These are phyloP conservation scores for Drosophila buzzatii DNA, from an alignment of 2,888 invertebrate genomes.

Conservation along the genomic window DNA sequence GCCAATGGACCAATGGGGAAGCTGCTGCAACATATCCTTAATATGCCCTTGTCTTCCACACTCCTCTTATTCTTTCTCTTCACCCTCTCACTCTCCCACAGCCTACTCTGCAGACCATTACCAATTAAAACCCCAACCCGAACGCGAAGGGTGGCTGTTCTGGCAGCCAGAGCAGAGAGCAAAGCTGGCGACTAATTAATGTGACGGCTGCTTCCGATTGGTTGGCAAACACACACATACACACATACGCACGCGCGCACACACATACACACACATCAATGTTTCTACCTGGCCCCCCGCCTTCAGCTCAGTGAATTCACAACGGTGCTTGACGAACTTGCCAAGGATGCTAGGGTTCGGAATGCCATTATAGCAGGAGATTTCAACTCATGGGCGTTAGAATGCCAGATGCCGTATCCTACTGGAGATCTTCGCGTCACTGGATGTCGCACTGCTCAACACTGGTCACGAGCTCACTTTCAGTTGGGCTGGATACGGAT, in stretches of 20 bases:
- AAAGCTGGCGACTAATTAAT: conserved; percentile 43
- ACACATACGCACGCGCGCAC: background rate
- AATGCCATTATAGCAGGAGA: too few species aligned
- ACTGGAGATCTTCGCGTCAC: too few species aligned
- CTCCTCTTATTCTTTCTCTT: background rate
- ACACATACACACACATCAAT: too few species aligned
- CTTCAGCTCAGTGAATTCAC: too few species aligned
- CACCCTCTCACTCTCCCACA: background rate
- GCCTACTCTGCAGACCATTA: background rate
- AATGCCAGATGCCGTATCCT: too few species aligned
- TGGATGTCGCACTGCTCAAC: too few species aligned
- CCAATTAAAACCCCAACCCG: conserved; percentile 6
- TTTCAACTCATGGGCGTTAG: too few species aligned
- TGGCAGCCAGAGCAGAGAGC: background rate
- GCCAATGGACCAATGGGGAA: background rate
- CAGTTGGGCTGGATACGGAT: too few species aligned
- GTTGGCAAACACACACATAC: conserved; percentile 7
- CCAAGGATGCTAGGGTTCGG: too few species aligned
- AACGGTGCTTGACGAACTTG: too few species aligned
- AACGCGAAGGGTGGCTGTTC: conserved; percentile 39
- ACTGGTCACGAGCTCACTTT: too few species aligned
- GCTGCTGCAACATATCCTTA: background rate
- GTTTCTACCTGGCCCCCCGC: too few species aligned
- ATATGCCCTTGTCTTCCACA: background rate
- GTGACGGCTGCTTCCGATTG: conserved; percentile 38